Percentiles rank a stretch among this genome's conserved stretches.
Evolutionary conservation across 2,113 vertebrate species (phyloP).

Genomic region (Cynoglossus semilaevis): DNA sequence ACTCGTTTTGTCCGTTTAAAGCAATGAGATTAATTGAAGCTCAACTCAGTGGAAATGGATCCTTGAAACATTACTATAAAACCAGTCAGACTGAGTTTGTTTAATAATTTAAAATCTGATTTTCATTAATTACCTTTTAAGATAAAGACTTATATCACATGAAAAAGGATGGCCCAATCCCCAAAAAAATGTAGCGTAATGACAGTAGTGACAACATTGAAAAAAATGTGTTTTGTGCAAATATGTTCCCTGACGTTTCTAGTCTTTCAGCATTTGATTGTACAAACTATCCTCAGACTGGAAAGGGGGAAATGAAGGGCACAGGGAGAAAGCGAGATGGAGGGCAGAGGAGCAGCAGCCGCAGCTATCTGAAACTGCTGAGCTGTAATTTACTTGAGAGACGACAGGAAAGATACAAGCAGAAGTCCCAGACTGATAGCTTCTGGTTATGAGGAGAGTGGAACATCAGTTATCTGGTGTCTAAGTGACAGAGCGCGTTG

Average conservation of each 20-base stretch:
- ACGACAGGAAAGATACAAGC: slow-evolving; percentile 69
- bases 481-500: slow-evolving; percentile 75
- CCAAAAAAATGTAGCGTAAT: no score
- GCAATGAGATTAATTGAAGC: no score
- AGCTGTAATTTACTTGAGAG: slow-evolving; percentile 77
- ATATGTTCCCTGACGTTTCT: neutral
- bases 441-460: slow-evolving; percentile 74
- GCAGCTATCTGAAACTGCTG: slow-evolving; percentile 64
- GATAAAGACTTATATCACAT: no score
- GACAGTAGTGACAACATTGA: no score
- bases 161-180: no score
- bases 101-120: no score
- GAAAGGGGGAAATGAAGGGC: slow-evolving; percentile 32
- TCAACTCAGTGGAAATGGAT: no score
- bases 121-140: no score
- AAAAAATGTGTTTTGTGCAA: no score
- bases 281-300: slow-evolving; percentile 16
- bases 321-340: slow-evolving; percentile 44
- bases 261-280: slow-evolving; percentile 8
- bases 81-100: no score
- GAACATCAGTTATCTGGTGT: slow-evolving; percentile 76
- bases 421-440: slow-evolving; percentile 74
- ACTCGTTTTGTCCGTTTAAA: no score
- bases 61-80: no score
- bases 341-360: slow-evolving; percentile 42